Evolutionary conservation across 2,797 vertebrate genomes (phyloP), one percentile per base, ranked within the genome.

Genomic region (Acanthis flammea): DNA sequence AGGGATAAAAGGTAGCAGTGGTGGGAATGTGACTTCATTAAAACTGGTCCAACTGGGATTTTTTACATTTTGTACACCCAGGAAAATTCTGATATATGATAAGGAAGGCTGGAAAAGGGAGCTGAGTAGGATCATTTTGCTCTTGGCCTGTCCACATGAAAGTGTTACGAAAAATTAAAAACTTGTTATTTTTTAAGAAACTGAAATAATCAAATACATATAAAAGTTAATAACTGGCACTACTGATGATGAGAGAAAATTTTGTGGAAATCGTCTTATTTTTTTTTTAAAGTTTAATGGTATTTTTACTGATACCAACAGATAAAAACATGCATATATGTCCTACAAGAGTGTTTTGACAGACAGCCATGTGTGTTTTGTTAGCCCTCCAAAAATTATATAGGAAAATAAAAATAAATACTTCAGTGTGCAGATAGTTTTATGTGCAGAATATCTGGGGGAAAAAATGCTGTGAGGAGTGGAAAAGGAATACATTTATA

Each of bases 381-480:
- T 62, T 74, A 0, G 3, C 4, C 5, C 6, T 75, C 27, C 1
- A 12, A 81, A n/a, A 37, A 58, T 50, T 88, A 14, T 9, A 18
- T 5, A 35, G 23, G n/a, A 88, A 90, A 91, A 79, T 28, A 53
- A 77, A 78, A 78, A 44, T 14, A 45, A 54, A 30, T 9, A 31
- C 21, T 66, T 63, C 6, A n/a, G 0, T 22, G 15, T 44, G 21
- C 18, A 82, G 30, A 17, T 14, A 41, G 24, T 30, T 63, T 11
- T 45, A 60, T 24, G 27, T 0, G 0, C 25, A 63, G 8, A 62
- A 54, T 44, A 42, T 10, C 17, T 25, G 4, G 6, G 9, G 2
- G 10, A 3, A 8, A 8, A n/a, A 86, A 25, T 15, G 1, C 1
- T 30, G 4, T 31, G 6, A 12, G 30, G 5, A 68, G 57, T 2